Percentiles rank a stretch among this genome's conserved stretches.
phyloP scores from a whole-genome alignment of 92 coral and sea anemone species.

The Metridium senile region DNA sequence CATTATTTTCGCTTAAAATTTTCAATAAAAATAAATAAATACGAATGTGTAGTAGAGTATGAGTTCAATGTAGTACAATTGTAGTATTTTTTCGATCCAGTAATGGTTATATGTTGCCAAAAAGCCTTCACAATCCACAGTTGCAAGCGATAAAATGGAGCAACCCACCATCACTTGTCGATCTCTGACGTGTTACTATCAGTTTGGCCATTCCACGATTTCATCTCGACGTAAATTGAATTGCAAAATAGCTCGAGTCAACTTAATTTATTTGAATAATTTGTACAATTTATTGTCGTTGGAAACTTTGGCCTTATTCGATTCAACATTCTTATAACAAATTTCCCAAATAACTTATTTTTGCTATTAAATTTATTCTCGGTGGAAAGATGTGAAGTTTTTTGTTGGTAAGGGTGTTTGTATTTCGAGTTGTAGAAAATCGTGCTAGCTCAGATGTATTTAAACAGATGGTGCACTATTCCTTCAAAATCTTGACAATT shows the following conservation, averaged over 20 bases:
- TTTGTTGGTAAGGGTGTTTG: background rate
- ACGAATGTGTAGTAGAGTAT: too few relatives aligned
- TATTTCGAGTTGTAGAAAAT: slow-evolving; percentile 4
- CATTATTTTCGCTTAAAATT: background rate
- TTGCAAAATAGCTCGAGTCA: slow-evolving; percentile 15
- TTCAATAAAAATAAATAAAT: background rate
- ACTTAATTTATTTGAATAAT: background rate
- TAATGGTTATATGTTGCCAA: background rate
- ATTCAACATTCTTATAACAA: background rate
- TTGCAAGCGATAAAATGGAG: background rate
- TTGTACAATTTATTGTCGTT: background rate
- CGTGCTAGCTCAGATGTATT: slow-evolving; percentile 23
- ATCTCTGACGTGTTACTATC: slow-evolving; percentile 28
- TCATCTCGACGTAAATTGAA: slow-evolving; percentile 16
- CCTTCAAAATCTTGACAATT: background rate
- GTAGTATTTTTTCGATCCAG: background rate
- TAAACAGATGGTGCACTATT: slow-evolving; percentile 15
- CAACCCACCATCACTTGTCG: background rate
- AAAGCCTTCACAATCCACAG: background rate
- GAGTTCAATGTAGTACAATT: background rate
- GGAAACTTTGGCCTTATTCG: background rate
- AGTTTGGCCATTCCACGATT: slow-evolving; percentile 36
- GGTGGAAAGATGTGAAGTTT: too few relatives aligned
- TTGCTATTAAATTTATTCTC: background rate
- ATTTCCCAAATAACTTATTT: background rate